Conservation (phyloP, 2,888 invertebrate genomes). For the Tinea trinotella region DNA sequence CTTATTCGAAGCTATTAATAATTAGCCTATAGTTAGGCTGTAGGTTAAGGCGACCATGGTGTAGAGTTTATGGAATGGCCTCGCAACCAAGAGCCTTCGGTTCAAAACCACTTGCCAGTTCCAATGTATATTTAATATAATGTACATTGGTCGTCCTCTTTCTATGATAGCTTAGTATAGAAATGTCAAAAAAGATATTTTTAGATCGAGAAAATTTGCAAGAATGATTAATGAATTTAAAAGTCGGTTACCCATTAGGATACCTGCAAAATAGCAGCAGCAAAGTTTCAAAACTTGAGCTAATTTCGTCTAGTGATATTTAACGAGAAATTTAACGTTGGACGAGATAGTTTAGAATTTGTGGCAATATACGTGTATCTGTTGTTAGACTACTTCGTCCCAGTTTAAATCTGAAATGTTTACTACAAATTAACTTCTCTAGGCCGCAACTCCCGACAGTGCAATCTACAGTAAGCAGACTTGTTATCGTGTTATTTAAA, state of each 20-base stretch:
- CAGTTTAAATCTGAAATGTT: slow-evolving; percentile 16
- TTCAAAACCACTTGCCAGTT: too few relatives aligned
- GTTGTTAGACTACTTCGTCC: slow-evolving; percentile 5
- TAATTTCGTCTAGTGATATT: slow-evolving; percentile 9
- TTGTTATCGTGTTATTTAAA: slow-evolving; percentile 16
- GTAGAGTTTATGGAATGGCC: too few relatives aligned
- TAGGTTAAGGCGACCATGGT: too few relatives aligned
- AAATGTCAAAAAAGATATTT: too few relatives aligned
- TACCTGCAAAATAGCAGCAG: not conserved
- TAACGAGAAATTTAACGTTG: not conserved
- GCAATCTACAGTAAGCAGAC: slow-evolving; percentile 14
- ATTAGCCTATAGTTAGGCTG: too few relatives aligned
- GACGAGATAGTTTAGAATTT: slow-evolving; percentile 5
- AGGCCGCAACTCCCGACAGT: slow-evolving; percentile 17
- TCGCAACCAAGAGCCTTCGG: too few relatives aligned
- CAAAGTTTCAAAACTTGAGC: slow-evolving; percentile 1
- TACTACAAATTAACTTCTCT: slow-evolving; percentile 18
- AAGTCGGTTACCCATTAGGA: not conserved
- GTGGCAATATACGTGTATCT: slow-evolving; percentile 6
- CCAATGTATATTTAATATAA: too few relatives aligned
- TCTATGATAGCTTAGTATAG: too few relatives aligned
- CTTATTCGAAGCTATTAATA: too few relatives aligned
- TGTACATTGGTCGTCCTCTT: too few relatives aligned
- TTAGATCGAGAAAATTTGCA: too few relatives aligned
- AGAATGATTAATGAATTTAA: too few relatives aligned